Base-by-base conservation (phyloP, 2,113 vertebrate genomes). In the Geothlypis trichas region DNA sequence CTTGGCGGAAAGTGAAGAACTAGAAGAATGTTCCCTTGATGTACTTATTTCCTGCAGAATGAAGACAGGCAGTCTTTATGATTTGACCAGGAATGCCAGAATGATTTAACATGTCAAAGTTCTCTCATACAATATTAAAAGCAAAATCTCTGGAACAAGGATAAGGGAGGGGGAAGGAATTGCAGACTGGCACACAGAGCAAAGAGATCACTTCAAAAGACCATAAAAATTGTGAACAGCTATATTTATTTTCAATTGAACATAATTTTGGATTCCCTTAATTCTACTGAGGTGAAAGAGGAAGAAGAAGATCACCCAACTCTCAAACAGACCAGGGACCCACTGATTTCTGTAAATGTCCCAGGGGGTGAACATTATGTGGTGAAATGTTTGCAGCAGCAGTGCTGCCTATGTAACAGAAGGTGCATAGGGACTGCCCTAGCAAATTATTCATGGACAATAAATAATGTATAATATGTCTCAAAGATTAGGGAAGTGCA, bases 381-480 rank as follows among this genome's bases (percentile, higher is more conserved):
- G 59, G 52, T 86, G 65, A 89, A 90, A 83, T 78, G 80, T 47
- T 84, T 88, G 68, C 41, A 1, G 72, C 59, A 86, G 20, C 49
- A 26, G 67, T 19, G 58, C 54, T 84, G 73, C 57, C 82, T 73
- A 7, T 94, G 57, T 22, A 91, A 49, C 55, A 67, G 66, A 81
- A 87, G 67, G 81, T 84, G n/a, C 66, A 42, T 13, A 62, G 89
- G 52, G 83, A 87, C 51, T 65, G 57, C 84, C 74, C n/a, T 57
- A 87, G 72, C 73, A 91, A 96, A 96, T 94, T 90, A 93, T 90
- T 93, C 49, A 92, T 84, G 72, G 79, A 23, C 49, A 82, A 96
- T 97, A 96, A 97, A 97, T 96, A 94, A 96, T 95, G 52, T n/a
- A 94, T 27, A 82, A 61, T 42, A 22, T 95, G 75, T 94, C 92